Evolutionary conservation across 2,888 invertebrate species (phyloP), one percentile per base, ranked within the genome.

Genomic region (Nineta flava): DNA sequence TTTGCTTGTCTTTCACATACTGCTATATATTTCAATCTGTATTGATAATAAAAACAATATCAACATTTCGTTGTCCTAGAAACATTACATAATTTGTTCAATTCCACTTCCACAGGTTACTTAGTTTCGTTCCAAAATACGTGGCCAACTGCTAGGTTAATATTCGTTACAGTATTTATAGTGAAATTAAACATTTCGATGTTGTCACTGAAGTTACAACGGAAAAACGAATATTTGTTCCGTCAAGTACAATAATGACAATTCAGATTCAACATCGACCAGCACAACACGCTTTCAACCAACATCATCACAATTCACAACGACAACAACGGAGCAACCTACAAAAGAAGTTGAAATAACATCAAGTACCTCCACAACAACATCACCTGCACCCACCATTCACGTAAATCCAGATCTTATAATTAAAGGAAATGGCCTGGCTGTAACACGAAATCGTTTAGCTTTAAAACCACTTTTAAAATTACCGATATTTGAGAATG

Each of bases 391-490:
- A 44, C 55, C 55, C 13, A 38, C 45, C 38, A 52, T 46, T 38
- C n/a, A 42, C 19, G 9, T 41, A n/a, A 34, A 21, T 35, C 31
- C 15, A 7, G 43, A 42, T 47, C 47, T 15, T 15, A 49, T 44
- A 41, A 50, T 35, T 48, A 52, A 38, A 48, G 51, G 42, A 26
- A 51, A 44, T 49, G 44, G 49, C 50, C 66, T 68, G 52, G 63
- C 65, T 54, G 56, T 67, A 26, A 69, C 67, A 59, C 66, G 64
- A 53, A 70, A 69, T 58, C 64, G 68, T 32, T 55, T 66, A 26
- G 67, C 55, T 57, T 62, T 47, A 62, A 66, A 15, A 64, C 68
- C 58, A 7, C 57, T 56, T 53, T 34, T 56, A 17, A 57, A 54
- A 49, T 45, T 43, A 17, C 49, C 52, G 40, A 52, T 64, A 31